Conservation (phyloP, 2,888 invertebrate genomes). For the Leptura quadrifasciata region DNA sequence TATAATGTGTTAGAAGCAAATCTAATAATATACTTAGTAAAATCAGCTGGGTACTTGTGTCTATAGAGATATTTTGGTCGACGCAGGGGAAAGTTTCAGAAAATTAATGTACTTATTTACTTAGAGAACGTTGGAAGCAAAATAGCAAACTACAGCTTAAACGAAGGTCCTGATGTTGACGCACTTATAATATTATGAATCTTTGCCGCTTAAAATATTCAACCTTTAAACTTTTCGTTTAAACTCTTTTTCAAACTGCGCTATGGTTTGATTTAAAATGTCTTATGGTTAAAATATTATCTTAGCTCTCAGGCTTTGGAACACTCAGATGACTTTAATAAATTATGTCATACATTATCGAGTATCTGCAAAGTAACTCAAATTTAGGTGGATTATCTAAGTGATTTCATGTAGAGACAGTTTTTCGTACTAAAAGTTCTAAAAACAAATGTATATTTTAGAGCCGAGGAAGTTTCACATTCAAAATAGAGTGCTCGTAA, state of each 20-base stretch:
- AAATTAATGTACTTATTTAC: conserved; percentile 7
- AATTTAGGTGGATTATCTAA: too few relatives aligned
- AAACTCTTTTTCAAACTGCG: not conserved
- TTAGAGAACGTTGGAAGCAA: not conserved
- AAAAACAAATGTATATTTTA: too few relatives aligned
- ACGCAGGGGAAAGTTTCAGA: not conserved
- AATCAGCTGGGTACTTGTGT: conserved; percentile 1
- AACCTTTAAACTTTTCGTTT: not conserved
- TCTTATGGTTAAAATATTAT: too few relatives aligned
- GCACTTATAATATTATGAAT: not conserved
- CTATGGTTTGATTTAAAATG: too few relatives aligned
- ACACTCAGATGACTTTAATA: too few relatives aligned
- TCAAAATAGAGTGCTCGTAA: too few relatives aligned
- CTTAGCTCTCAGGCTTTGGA: too few relatives aligned
- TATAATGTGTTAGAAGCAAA: not conserved
- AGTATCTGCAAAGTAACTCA: too few relatives aligned
- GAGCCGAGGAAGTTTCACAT: too few relatives aligned
- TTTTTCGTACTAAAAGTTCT: too few relatives aligned
- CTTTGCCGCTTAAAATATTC: not conserved
- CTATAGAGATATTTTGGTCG: not conserved
- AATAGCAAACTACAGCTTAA: not conserved
- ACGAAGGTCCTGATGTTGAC: not conserved
- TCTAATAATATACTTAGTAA: conserved; percentile 3
- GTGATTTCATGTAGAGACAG: too few relatives aligned
- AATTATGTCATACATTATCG: too few relatives aligned